Conservation (phyloP, 2,113 vertebrate genomes). For the Turnix velox region DNA sequence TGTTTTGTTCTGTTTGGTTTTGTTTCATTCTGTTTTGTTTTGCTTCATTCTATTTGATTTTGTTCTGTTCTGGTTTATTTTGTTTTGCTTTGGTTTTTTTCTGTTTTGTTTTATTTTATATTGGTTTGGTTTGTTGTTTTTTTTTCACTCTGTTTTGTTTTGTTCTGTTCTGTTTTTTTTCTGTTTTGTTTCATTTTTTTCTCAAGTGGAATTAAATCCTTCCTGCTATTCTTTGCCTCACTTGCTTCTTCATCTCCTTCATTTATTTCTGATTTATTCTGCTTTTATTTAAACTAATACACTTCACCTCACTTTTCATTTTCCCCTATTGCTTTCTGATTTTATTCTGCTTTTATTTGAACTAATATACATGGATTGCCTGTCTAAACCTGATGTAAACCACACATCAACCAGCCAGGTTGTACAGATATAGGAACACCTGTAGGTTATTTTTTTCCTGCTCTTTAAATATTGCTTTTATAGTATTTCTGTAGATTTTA, state of each 20-base stretch:
- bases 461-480: background rate
- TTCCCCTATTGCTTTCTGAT: no score
- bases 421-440: background rate
- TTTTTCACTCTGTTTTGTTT: no score
- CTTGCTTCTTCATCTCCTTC: background rate
- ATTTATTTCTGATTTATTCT: constrained; percentile 1
- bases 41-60: no score
- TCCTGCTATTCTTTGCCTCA: background rate
- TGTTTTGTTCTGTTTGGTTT: no score
- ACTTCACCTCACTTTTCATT: no score
- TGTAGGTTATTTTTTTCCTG: background rate
- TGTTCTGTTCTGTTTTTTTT: no score
- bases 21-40: no score
- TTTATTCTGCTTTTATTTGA: background rate
- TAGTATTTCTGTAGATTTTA: background rate
- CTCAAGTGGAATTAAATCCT: background rate
- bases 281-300: background rate
- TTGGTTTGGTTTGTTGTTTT: background rate
- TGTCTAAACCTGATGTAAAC: constrained; percentile 5
- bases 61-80: no score
- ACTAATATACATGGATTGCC: background rate
- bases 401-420: background rate
- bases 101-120: background rate
- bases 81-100: no score
- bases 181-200: no score